These are phyloP conservation scores for Ladona fulva DNA, from an alignment of 1,140 invertebrate genomes.

Conservation along the genomic window DNA sequence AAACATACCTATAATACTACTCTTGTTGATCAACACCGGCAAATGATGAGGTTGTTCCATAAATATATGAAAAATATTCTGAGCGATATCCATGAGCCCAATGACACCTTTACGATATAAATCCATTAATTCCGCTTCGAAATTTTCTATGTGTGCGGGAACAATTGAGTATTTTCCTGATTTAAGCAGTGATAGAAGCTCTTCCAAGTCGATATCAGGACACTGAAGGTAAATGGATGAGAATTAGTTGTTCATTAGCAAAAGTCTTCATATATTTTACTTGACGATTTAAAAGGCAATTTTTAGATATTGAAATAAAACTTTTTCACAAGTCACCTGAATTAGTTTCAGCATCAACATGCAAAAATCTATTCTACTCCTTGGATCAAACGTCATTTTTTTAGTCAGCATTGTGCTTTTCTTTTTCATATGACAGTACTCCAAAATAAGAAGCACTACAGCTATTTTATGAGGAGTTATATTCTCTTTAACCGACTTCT, in stretches of 20 bases:
- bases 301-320: too few relatives aligned
- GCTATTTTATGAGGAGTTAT: constrained; percentile 16
- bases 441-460: constrained; percentile 6
- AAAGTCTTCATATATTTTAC: too few relatives aligned
- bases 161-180: constrained; percentile 44
- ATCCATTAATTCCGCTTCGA: constrained; percentile 44
- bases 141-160: constrained; percentile 38
- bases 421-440: constrained; percentile 13
- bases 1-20: constrained; percentile 36
- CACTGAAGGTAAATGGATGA: constrained; percentile 33
- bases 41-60: constrained; percentile 34
- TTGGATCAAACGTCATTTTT: background rate
- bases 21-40: constrained; percentile 33
- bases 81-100: constrained; percentile 51
- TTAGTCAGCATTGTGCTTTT: background rate
- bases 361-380: constrained; percentile 41
- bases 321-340: constrained; percentile 36
- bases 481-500: constrained; percentile 12
- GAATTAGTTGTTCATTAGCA: too few relatives aligned
- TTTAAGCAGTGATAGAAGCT: constrained; percentile 44
- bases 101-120: constrained; percentile 47
- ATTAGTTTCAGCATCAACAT: constrained; percentile 51
- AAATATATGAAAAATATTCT: constrained; percentile 42
- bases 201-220: constrained; percentile 52
- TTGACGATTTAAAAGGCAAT: too few relatives aligned